Percentiles rank a stretch among this genome's conserved stretches.
Evolutionary conservation across 23 tunicate species (phyloP).

Genomic region (Halocynthia aurantium): DNA sequence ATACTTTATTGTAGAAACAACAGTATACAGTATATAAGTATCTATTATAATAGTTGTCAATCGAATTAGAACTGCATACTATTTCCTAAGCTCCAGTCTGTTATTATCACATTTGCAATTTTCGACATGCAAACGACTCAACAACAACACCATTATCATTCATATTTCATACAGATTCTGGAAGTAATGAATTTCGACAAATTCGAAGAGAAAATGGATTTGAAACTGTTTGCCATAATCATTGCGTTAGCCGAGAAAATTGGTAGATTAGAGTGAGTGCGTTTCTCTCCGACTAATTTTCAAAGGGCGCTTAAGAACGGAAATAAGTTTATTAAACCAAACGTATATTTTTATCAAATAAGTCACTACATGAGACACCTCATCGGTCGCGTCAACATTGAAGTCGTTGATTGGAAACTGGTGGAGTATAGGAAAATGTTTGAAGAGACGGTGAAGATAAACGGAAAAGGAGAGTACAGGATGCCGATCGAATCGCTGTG

Average conservation of each 20-base stretch:
- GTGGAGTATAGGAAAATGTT: constrained; percentile 55
- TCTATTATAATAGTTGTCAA: too few species aligned
- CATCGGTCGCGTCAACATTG: constrained; percentile 48
- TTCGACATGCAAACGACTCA: too few species aligned
- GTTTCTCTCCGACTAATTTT: not conserved
- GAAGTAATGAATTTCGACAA: constrained; percentile 50
- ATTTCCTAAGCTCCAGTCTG: too few species aligned
- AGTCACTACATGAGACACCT: constrained; percentile 66
- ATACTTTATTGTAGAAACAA: not conserved
- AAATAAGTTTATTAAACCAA: not conserved
- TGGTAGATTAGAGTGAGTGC: constrained; percentile 57
- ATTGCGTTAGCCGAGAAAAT: constrained; percentile 61
- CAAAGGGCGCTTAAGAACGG: not conserved
- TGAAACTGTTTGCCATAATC: constrained; percentile 55
- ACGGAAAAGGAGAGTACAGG: constrained; percentile 32
- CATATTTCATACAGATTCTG: constrained; percentile 60
- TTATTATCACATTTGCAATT: too few species aligned
- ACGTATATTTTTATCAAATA: not conserved
- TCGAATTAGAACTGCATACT: too few species aligned
- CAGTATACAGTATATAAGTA: too few species aligned
- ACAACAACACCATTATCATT: too few species aligned
- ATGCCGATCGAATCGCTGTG: constrained; percentile 74
- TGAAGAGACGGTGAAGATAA: constrained; percentile 25
- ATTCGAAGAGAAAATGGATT: constrained; percentile 33
- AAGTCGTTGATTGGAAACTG: constrained; percentile 55